Base-by-base conservation (phyloP, 2,797 vertebrate species). In the Phataginus tricuspis region DNA sequence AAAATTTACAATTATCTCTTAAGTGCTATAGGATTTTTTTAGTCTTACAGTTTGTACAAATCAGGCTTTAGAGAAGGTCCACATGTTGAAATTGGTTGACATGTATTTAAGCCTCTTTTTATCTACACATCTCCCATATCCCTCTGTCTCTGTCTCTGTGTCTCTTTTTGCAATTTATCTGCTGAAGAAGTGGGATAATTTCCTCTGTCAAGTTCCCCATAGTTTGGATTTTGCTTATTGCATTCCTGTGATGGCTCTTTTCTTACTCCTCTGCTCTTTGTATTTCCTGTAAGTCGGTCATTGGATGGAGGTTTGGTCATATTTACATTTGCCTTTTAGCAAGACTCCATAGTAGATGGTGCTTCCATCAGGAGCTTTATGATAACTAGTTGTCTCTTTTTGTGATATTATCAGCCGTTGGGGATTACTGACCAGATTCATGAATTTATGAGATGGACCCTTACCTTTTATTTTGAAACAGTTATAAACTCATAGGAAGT, bases 391-490 rank as follows among this genome's bases (percentile, higher is more conserved):
- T 75, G 45, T 77, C 29, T 61, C 25, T 83, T 72, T 66, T 10
- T 51, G 93, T 61, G 90, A 71, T 49, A 18, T 18, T 51, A 37
- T 55, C 42, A 75, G 59, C 61, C 9, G 21, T 6, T 18, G 51
- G n/a, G 31, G 31, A 19, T 31, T 31, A 55, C 23, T 16, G 55
- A 49, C 61, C 53, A 55, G 19, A 90, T 51, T 42, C 16, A 80
- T 79, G 42, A 69, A 51, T 95, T 94, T 29, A 64, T 63, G 57
- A 92, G 64, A 12, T 19, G 7, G n/a, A 72, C 16, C 5, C 42
- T 82, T n/a, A 59, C 5, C 42, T 91, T 94, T 80, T 75, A 75
- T 88, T 94, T 88, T 69, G 51, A 92, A 94, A 80, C 80, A 66
- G 71, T 49, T 75, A 55, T 53, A 59, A 95, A 77, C 13, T 86